phyloP scores from a whole-genome alignment of 2,113 vertebrate genomes.

The Lasiurus borealis region DNA sequence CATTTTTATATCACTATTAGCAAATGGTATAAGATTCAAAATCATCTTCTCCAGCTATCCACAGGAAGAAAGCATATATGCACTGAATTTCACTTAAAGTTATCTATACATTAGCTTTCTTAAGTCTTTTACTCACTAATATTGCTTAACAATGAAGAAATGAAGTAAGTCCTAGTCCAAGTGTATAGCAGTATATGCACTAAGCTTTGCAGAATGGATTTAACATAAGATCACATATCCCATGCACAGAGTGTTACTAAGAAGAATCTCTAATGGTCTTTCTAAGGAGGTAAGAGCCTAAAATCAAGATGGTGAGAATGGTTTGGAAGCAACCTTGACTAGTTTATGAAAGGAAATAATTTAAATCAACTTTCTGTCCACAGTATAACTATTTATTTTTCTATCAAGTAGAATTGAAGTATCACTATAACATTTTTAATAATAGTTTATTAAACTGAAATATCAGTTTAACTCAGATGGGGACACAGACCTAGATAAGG shows the following conservation, averaged over 20 bases:
- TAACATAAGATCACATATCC: neutral
- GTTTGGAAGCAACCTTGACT: neutral
- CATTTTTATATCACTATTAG: constrained; percentile 16
- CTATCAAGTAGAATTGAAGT: neutral
- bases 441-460: neutral
- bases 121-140: neutral
- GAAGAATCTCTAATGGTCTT: neutral
- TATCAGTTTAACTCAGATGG: neutral
- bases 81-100: neutral
- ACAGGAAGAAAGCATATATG: constrained; percentile 3
- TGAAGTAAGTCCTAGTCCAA: neutral
- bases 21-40: neutral
- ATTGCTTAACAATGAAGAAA: neutral
- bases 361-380: neutral
- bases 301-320: neutral
- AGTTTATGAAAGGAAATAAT: neutral
- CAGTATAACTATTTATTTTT: neutral
- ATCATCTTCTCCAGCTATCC: neutral
- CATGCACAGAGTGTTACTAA: neutral
- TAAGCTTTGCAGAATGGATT: neutral
- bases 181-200: neutral
- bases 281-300: neutral
- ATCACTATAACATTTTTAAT: neutral
- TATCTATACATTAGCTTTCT: neutral
- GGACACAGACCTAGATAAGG: neutral